Conservation (phyloP, 2,113 vertebrate species). For the Anoplopoma fimbria region DNA sequence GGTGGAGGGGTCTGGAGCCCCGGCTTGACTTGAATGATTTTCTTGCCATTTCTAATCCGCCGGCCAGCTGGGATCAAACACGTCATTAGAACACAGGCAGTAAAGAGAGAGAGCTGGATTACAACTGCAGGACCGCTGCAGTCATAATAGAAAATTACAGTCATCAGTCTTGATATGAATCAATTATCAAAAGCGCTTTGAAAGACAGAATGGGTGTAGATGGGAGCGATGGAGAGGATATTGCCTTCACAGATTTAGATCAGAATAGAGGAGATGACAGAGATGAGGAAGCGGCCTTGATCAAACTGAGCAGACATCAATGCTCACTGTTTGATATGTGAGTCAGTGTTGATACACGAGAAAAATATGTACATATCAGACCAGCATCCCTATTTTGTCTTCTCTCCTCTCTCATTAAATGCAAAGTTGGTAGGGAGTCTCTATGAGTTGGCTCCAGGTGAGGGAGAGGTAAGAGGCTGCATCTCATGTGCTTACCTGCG, state of each 20-base stretch:
- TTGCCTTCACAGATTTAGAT: conserved; percentile 51
- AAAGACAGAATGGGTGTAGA: conserved; percentile 40
- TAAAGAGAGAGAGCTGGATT: conserved; percentile 16
- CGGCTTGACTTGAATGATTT: conserved; percentile 38
- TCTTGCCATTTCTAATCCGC: conserved; percentile 31
- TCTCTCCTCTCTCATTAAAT: conserved; percentile 80
- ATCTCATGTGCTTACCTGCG: conserved; percentile 59
- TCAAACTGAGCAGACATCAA: conserved; percentile 38
- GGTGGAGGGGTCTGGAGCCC: conserved; percentile 39
- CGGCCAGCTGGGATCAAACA: conserved; percentile 50
- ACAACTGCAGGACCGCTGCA: conserved; percentile 1
- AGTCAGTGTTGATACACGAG: conserved; percentile 56
- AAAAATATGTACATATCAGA: conserved; percentile 41
- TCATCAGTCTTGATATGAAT: conserved; percentile 45
- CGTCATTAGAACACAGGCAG: conserved; percentile 20
- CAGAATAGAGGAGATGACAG: conserved; percentile 53
- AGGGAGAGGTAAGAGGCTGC: conserved; percentile 84
- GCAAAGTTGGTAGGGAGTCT: conserved; percentile 84
- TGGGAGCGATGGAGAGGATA: conserved; percentile 40
- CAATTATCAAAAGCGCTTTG: conserved; percentile 51
- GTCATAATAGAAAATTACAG: conserved; percentile 42
- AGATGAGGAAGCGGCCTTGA: conserved; percentile 58
- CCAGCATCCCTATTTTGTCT: conserved; percentile 59
- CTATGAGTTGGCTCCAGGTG: conserved; percentile 81
- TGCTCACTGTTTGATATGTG: conserved; percentile 43